A percentile compares a stretch with the other conserved stretches of the same genome.
Evolutionary conservation across 2,113 vertebrate genomes (phyloP).

Genomic region (Pimephales promelas): DNA sequence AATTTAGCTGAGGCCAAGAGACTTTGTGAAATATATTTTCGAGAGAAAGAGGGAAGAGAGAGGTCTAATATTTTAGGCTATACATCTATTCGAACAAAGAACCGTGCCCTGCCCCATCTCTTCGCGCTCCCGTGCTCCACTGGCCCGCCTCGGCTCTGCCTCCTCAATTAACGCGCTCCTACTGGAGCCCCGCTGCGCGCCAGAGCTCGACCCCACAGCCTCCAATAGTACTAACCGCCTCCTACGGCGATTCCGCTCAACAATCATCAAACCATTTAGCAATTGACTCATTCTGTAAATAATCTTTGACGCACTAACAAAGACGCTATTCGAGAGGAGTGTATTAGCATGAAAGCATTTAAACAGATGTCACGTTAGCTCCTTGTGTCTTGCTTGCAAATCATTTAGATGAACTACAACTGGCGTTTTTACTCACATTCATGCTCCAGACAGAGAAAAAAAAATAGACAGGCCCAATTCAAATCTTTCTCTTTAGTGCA

Average conservation of each 20-base stretch:
- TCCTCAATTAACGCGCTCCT: slow-evolving; percentile 67
- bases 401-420: slow-evolving; percentile 33
- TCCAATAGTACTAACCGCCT: slow-evolving; percentile 64
- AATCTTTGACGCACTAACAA: slow-evolving; percentile 77
- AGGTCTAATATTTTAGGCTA: slow-evolving; percentile 47
- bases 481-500: not conserved
- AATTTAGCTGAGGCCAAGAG: not conserved
- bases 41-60: slow-evolving; percentile 40
- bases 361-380: slow-evolving; percentile 76
- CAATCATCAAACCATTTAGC: slow-evolving; percentile 66
- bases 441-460: slow-evolving; percentile 18
- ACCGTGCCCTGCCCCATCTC: slow-evolving; percentile 49
- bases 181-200: slow-evolving; percentile 61
- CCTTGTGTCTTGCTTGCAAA: slow-evolving; percentile 18
- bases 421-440: slow-evolving; percentile 1
- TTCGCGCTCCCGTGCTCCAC: slow-evolving; percentile 44
- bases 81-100: slow-evolving; percentile 36
- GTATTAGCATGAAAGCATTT: slow-evolving; percentile 76
- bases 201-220: slow-evolving; percentile 59
- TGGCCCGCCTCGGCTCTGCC: slow-evolving; percentile 57
- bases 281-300: slow-evolving; percentile 74
- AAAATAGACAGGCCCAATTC: not conserved
- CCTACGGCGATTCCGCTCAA: slow-evolving; percentile 69
- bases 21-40: not conserved
- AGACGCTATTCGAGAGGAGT: slow-evolving; percentile 73